Percentiles rank a stretch among this genome's conserved stretches.
These are phyloP conservation scores for Poeciliopsis infans DNA, from an alignment of 2,797 vertebrate species.

Conservation along the genomic window DNA sequence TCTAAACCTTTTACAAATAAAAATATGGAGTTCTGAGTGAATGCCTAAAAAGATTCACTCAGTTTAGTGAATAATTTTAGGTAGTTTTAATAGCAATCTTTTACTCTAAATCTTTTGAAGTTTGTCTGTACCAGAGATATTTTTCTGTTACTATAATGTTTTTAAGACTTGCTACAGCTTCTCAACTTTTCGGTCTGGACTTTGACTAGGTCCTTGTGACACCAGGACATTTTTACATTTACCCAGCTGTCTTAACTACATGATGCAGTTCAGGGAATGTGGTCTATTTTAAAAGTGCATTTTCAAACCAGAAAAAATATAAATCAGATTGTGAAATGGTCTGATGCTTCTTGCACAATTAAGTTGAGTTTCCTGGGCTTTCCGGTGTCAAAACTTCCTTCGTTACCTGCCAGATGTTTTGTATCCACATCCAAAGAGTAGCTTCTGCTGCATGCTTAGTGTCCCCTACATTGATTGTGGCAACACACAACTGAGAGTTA, in stretches of 20 bases:
- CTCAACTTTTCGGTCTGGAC: neutral
- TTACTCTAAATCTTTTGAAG: neutral
- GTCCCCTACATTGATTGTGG: neutral
- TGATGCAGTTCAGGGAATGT: neutral
- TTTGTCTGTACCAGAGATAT: neutral
- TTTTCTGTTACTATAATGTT: neutral
- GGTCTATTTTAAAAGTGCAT: neutral
- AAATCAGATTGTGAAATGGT: neutral
- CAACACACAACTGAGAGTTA: neutral
- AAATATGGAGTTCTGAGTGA: neutral
- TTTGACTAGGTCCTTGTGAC: neutral
- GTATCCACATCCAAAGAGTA: neutral
- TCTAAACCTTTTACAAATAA: neutral
- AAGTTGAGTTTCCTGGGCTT: neutral
- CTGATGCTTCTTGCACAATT: neutral
- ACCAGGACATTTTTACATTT: neutral
- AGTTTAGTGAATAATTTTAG: neutral
- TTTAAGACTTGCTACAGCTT: neutral
- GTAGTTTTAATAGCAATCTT: neutral
- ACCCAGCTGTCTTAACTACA: neutral
- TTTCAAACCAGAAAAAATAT: neutral
- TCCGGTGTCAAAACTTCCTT: neutral
- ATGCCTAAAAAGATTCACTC: neutral
- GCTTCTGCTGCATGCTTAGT: neutral
- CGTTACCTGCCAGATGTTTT: neutral